Evolutionary conservation across 2,797 vertebrate genomes (phyloP).

Genomic region (Gobionotothen gibberifrons): DNA sequence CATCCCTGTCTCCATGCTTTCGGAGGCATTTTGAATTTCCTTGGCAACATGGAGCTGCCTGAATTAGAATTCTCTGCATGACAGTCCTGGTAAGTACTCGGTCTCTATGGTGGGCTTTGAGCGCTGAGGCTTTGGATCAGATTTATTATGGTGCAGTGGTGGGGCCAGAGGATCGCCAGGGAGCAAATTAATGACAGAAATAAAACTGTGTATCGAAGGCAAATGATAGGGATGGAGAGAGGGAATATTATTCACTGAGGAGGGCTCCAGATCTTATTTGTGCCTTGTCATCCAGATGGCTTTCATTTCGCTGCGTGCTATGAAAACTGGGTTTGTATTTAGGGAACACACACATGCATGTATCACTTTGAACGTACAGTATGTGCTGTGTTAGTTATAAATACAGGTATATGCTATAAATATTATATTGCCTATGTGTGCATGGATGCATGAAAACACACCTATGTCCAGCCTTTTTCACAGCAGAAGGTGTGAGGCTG

Average conservation of each 20-base stretch:
- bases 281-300: slow-evolving; percentile 79
- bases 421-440: slow-evolving; percentile 16
- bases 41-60: slow-evolving; percentile 86
- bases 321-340: slow-evolving; percentile 41
- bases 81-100: slow-evolving; percentile 87
- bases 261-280: slow-evolving; percentile 68
- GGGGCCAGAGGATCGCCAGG: slow-evolving; percentile 68
- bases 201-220: slow-evolving; percentile 54
- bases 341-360: slow-evolving; percentile 37
- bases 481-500: slow-evolving; percentile 56
- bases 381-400: slow-evolving; percentile 16
- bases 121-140: slow-evolving; percentile 72
- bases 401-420: slow-evolving; percentile 12
- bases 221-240: slow-evolving; percentile 46
- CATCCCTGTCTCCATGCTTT: slow-evolving; percentile 78
- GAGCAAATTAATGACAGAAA: slow-evolving; percentile 69
- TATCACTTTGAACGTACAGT: slow-evolving; percentile 16
- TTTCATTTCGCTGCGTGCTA: slow-evolving; percentile 63
- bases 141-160: slow-evolving; percentile 81
- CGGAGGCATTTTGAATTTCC: slow-evolving; percentile 84
- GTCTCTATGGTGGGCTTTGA: slow-evolving; percentile 79
- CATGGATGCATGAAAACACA: slow-evolving; percentile 13
- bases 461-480: slow-evolving; percentile 18
- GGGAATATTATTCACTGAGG: slow-evolving; percentile 45
- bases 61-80: slow-evolving; percentile 88